Conservation (phyloP, 2,113 vertebrate genomes). For the Cavia porcellus region DNA sequence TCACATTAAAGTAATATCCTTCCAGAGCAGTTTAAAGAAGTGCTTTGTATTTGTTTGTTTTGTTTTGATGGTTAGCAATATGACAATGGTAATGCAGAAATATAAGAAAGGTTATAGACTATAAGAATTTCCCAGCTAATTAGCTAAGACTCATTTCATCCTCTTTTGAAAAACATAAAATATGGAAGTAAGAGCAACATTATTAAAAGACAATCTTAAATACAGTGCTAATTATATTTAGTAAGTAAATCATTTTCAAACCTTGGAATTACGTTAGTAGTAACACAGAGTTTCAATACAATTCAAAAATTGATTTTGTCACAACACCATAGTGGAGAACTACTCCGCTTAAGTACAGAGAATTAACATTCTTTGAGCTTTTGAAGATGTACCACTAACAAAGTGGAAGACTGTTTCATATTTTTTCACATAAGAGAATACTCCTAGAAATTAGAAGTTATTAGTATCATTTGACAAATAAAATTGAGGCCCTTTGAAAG, state of each 20-base stretch:
- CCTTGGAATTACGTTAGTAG: background rate
- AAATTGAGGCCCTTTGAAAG: background rate
- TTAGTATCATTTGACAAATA: background rate
- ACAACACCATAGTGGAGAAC: background rate
- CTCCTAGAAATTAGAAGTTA: background rate
- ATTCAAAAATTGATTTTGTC: background rate
- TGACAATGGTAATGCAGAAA: background rate
- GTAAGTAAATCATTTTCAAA: conserved; percentile 11
- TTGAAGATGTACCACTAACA: background rate
- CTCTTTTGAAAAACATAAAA: background rate
- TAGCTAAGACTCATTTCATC: background rate
- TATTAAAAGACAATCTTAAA: background rate
- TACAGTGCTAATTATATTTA: background rate
- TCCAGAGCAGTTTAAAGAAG: background rate
- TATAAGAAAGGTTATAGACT: background rate
- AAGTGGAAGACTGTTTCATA: background rate
- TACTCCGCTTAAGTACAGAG: background rate
- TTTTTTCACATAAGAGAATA: background rate
- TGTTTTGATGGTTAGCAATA: background rate
- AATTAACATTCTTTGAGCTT: background rate
- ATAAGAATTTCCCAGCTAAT: background rate
- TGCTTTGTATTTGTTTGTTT: background rate
- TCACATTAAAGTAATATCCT: background rate
- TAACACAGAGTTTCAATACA: background rate
- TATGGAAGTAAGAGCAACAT: background rate